phyloP scores from a whole-genome alignment of 2,888 invertebrate species.

The Chironomus riparius region DNA sequence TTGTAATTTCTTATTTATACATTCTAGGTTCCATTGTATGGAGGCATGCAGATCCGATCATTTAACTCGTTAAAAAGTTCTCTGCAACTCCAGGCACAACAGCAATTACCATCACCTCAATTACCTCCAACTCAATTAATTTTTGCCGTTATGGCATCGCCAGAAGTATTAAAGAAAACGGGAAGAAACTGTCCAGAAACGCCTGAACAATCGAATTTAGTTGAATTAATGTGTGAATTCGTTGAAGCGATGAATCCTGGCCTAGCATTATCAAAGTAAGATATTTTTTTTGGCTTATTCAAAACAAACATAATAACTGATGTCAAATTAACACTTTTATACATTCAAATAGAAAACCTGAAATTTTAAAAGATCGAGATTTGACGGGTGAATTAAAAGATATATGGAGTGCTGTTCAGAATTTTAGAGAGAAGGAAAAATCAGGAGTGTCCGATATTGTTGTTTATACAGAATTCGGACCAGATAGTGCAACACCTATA shows the following conservation, averaged over 20 bases:
- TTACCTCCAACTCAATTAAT: conserved; percentile 50
- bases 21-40: not conserved
- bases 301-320: no score
- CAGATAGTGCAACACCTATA: conserved; percentile 27
- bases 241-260: conserved; percentile 65
- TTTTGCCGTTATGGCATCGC: conserved; percentile 66
- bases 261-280: conserved; percentile 46
- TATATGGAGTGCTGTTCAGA: conserved; percentile 62
- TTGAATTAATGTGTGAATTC: conserved; percentile 60
- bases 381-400: conserved; percentile 64
- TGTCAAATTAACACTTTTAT: no score
- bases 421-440: conserved; percentile 46
- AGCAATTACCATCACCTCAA: not conserved
- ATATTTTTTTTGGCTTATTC: no score
- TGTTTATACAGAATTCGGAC: conserved; percentile 31
- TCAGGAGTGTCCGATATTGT: conserved; percentile 34
- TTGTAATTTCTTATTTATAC: not conserved
- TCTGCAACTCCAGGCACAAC: not conserved
- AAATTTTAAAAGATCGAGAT: conserved; percentile 58
- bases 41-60: conserved; percentile 14
- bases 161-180: conserved; percentile 57
- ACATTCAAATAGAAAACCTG: conserved; percentile 37
- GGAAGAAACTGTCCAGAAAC: conserved; percentile 56
- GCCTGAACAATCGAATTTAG: conserved; percentile 55
- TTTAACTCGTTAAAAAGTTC: not conserved